Conservation (phyloP, 2,113 vertebrate genomes). For the Sterna hirundo region DNA sequence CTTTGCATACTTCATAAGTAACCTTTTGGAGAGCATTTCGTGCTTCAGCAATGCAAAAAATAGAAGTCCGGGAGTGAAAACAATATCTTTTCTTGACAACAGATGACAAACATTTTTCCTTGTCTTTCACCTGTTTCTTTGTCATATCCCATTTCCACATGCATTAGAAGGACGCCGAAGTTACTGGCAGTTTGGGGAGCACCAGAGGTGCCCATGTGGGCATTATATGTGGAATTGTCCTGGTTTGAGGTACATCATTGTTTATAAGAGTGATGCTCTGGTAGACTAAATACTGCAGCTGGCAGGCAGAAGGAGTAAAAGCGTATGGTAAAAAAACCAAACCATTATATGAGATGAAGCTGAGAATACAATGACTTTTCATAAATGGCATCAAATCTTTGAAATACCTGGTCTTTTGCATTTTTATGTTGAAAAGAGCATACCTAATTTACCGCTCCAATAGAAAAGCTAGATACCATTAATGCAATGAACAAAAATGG, state of each 20-base stretch:
- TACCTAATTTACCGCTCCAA: not conserved
- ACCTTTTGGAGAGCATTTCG: not conserved
- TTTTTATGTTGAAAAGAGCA: not conserved
- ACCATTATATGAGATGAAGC: not conserved
- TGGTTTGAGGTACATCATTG: not conserved
- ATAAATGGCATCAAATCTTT: not conserved
- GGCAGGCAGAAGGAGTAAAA: not conserved
- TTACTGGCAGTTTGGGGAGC: not conserved
- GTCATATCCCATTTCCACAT: not conserved
- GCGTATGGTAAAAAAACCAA: not conserved
- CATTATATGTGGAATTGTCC: not conserved
- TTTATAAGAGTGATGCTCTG: not conserved
- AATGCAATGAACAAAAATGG: not conserved
- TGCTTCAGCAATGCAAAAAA: not conserved
- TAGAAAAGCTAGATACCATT: not conserved
- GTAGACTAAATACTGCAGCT: not conserved
- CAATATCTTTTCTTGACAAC: not conserved
- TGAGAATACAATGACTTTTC: not conserved
- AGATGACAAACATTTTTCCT: not conserved
- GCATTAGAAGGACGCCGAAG: not conserved
- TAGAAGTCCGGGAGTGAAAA: not conserved
- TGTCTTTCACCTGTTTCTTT: not conserved
- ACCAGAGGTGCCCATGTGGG: not conserved
- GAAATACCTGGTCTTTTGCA: not conserved
- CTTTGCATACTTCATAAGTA: not conserved